These are phyloP conservation scores for Lagodon rhomboides DNA, from an alignment of 2,797 vertebrate species.

Conservation along the genomic window DNA sequence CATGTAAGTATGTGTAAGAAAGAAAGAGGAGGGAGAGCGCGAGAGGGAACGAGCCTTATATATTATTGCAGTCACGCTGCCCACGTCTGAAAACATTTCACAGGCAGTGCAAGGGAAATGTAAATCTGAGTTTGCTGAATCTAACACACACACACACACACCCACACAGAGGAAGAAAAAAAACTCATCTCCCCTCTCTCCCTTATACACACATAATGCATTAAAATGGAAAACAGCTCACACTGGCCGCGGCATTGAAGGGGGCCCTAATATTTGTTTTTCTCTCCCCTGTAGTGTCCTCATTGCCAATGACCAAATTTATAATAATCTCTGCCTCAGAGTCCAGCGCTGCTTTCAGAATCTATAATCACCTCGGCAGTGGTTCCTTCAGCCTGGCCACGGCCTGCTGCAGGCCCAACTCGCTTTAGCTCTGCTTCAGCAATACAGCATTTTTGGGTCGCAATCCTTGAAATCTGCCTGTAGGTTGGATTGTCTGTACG, in stretches of 20 bases:
- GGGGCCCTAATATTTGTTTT: constrained; percentile 89
- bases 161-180: constrained; percentile 56
- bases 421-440: constrained; percentile 55
- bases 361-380: constrained; percentile 83
- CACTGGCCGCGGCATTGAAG: constrained; percentile 81
- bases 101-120: constrained; percentile 80
- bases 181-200: constrained; percentile 77
- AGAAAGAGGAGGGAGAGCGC: constrained; percentile 17
- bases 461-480: constrained; percentile 47
- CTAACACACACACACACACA: constrained; percentile 47
- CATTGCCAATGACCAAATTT: constrained; percentile 88
- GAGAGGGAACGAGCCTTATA: constrained; percentile 69
- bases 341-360: constrained; percentile 81
- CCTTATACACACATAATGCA: constrained; percentile 84
- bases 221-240: constrained; percentile 89
- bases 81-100: constrained; percentile 85
- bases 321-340: constrained; percentile 87
- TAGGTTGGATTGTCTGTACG: constrained; percentile 49
- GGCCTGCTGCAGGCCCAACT: constrained; percentile 48
- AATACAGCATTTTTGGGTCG: constrained; percentile 32
- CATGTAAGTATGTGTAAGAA: constrained; percentile 55
- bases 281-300: constrained; percentile 86
- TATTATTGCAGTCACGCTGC: constrained; percentile 86
- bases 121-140: constrained; percentile 83
- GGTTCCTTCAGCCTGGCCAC: constrained; percentile 73